A percentile compares a stretch with the other conserved stretches of the same genome.
phyloP scores from a whole-genome alignment of 2,797 vertebrate genomes.

The Macroramphosus scolopax region DNA sequence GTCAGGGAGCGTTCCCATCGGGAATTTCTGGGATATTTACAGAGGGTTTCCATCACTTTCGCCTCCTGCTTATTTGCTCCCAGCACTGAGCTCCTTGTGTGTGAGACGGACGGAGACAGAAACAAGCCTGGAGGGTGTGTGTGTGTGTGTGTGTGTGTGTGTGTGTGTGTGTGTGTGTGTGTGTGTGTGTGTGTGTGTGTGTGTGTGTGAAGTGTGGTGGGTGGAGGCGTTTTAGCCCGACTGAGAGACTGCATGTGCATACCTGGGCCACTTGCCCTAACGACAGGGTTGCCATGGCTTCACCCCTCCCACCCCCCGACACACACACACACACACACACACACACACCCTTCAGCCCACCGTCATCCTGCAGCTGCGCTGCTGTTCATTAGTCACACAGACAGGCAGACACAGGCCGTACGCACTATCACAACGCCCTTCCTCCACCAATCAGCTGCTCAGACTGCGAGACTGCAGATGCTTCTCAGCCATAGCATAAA shows the following conservation, averaged over 20 bases:
- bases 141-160: too few species aligned
- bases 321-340: too few species aligned
- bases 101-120: too few species aligned
- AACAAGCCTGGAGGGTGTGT: too few species aligned
- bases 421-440: constrained; percentile 41
- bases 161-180: too few species aligned
- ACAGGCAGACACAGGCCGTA: constrained; percentile 55
- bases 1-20: constrained; percentile 54
- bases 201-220: constrained; percentile 13
- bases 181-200: too few species aligned
- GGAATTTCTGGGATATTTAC: constrained; percentile 66
- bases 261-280: constrained; percentile 58
- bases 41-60: constrained; percentile 61
- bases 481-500: constrained; percentile 49
- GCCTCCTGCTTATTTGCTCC: constrained; percentile 39
- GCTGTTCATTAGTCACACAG: constrained; percentile 73
- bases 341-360: constrained; percentile 43
- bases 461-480: constrained; percentile 49
- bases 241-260: constrained; percentile 26
- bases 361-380: constrained; percentile 54
- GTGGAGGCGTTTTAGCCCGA: constrained; percentile 23
- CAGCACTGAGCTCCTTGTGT: too few species aligned
- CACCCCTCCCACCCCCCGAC: too few species aligned
- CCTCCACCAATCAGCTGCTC: constrained; percentile 59
- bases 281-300: constrained; percentile 63